Evolutionary conservation across 2,888 invertebrate species (phyloP), one percentile per base, ranked within the genome.

Genomic region (Lasioglossum marginatum): DNA sequence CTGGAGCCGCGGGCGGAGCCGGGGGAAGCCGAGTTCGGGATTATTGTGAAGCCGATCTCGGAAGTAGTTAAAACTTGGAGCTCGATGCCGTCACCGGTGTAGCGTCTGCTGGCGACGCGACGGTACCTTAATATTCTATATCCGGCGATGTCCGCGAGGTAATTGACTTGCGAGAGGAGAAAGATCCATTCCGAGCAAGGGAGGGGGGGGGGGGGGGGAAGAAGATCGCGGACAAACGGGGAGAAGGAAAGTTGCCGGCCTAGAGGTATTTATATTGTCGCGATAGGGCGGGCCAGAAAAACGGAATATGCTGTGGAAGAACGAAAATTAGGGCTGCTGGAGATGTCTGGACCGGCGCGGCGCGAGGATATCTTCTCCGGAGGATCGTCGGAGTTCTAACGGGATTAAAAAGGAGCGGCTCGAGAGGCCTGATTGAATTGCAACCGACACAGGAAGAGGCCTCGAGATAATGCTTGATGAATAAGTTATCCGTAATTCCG

Each of bases 11-110:
- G 73, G 79, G 85, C 86, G 87, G 19, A 2, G 8, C 23, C 10
- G 73, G 73, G 82, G 60, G 83, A 72, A 73, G 78, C 66, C 45
- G 78, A 66, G 80, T 3, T 34, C 4, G 34, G 34, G 34, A 4
- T 34, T 34, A 34, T 34, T 34, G 34, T 34, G 34, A 34, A 88
- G 82, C 83, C 87, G 83, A 87, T 90, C 91, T 91, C 91, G 89
- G 89, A 91, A 91, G 89, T 91, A 91, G 91, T 91, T 91, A 91
- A 91, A 91, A 91, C 91, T 91, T 91, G 88, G 83, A 66, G 80
- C 87, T 86, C 82, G 81, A 79, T 84, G 79, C 88, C 63, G 68
- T 78, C 76, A 81, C 80, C 68, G 77, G 60, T 48, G 84, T 71
- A 77, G 82, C 81, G 82, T 82, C 82, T 83, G 87, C 83, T 76